Evolutionary conservation across 1,140 invertebrate genomes (phyloP).

Genomic region (Nephotettix cincticeps): DNA sequence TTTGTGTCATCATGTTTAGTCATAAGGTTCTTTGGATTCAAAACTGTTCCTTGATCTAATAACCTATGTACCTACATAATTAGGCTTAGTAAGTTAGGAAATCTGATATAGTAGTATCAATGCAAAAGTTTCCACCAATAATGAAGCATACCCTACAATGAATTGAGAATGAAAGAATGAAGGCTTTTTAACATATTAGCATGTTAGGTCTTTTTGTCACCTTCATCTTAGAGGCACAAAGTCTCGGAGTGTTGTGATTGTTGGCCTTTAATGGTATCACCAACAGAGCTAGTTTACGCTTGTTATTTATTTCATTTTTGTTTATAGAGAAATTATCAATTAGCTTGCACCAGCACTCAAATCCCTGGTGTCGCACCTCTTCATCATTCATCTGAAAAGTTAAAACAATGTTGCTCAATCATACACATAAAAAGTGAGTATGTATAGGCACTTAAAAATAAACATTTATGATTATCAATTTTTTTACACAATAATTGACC

Average conservation of each 20-base stretch:
- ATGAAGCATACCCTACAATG: no score
- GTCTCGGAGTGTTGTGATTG: neutral
- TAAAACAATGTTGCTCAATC: no score
- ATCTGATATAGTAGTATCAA: no score
- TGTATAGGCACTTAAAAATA: no score
- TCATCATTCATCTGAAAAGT: constrained; percentile 34
- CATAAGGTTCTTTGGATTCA: constrained; percentile 6
- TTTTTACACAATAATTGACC: no score
- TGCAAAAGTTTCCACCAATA: no score
- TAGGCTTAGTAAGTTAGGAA: no score
- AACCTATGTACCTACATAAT: no score
- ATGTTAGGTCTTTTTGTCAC: neutral
- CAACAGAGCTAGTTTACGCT: neutral
- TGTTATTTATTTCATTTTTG: constrained; percentile 6
- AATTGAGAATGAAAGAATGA: no score
- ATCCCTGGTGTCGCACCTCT: neutral
- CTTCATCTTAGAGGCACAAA: constrained; percentile 8
- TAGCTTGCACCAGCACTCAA: constrained; percentile 19
- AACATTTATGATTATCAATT: no score
- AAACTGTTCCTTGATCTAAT: constrained; percentile 39
- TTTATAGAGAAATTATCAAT: constrained; percentile 22
- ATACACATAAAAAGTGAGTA: no score
- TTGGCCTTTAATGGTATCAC: constrained; percentile 17
- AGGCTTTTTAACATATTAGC: no score
- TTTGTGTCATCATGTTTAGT: constrained; percentile 32